Base-by-base conservation (phyloP, 1,140 invertebrate genomes). In the Caenorhabditis brenneri region DNA sequence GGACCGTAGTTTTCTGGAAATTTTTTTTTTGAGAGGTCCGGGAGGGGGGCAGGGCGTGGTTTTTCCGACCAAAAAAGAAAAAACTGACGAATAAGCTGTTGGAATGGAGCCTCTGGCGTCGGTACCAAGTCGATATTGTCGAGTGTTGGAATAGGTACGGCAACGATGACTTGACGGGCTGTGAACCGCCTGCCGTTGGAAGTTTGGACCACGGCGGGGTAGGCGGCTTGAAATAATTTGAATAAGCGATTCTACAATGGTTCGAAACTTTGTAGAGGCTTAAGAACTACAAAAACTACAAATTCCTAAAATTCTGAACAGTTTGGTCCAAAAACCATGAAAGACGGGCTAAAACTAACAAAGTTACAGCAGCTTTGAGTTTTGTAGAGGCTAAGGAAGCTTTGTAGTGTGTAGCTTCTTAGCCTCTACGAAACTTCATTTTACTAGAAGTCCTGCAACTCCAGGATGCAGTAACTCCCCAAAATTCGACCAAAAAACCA, bases 1-100 rank as follows among this genome's bases (percentile, higher is more conserved):
- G 84, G 84, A 16, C 46, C 58, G 80, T 85, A 85, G 39, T 85
- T 81, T 48, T 81, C 84, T 84, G 79, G 24, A 84, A 80, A 53
- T n/a, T 65, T 65, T 36, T 33, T 33, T 36, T 33, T 65, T 36
- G 0, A 31, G 15, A 65, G 22, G 9, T 55, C 10, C 15, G 12
- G 33, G 33, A 31, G n/a, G n/a, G n/a, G n/a, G n/a, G n/a, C n/a
- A n/a, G n/a, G n/a, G n/a, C n/a, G n/a, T n/a, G n/a, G n/a, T n/a
- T n/a, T n/a, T n/a, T n/a, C n/a, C n/a, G n/a, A n/a, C n/a, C n/a
- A n/a, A n/a, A n/a, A n/a, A n/a, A n/a, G n/a, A n/a, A 29, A 19
- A 55, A 27, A 42, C 80, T 27, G 19, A 82, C 36, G 58, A 85
- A 85, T 60, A 7, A 42, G 24, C 16, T 51, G 42, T 33, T 81